phyloP scores from a whole-genome alignment of 2,888 invertebrate genomes.

The Cyclophora albipunctata region DNA sequence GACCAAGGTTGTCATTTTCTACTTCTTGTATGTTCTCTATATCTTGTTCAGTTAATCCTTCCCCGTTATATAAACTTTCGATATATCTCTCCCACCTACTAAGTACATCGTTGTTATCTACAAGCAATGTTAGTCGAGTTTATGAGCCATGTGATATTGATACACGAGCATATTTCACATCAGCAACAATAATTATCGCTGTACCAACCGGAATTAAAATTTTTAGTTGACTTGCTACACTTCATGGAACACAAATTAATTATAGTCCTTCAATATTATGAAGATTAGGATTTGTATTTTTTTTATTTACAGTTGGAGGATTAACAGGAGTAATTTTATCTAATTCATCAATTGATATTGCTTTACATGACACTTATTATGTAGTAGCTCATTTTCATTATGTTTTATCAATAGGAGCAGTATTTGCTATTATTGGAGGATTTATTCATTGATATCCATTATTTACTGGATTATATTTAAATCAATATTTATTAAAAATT shows the following conservation, averaged over 20 bases:
- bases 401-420: constrained; percentile 86
- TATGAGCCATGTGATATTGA: no score
- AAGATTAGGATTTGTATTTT: constrained; percentile 84
- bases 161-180: constrained; percentile 88
- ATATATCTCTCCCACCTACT: no score
- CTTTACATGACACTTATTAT: constrained; percentile 88
- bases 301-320: constrained; percentile 85
- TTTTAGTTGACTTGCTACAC: constrained; percentile 83
- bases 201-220: constrained; percentile 90
- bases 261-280: constrained; percentile 78
- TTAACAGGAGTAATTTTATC: constrained; percentile 81
- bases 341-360: constrained; percentile 85
- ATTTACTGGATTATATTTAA: constrained; percentile 78
- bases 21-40: no score
- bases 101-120: no score
- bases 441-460: constrained; percentile 83
- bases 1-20: no score
- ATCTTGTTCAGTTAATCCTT: no score
- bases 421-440: constrained; percentile 85
- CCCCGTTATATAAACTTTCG: no score
- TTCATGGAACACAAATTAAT: constrained; percentile 78
- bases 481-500: constrained; percentile 76
- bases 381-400: constrained; percentile 90
- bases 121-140: no score
- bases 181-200: constrained; percentile 91